These are phyloP conservation scores for Aporophyla lueneburgensis DNA, from an alignment of 2,888 invertebrate genomes.

Conservation along the genomic window DNA sequence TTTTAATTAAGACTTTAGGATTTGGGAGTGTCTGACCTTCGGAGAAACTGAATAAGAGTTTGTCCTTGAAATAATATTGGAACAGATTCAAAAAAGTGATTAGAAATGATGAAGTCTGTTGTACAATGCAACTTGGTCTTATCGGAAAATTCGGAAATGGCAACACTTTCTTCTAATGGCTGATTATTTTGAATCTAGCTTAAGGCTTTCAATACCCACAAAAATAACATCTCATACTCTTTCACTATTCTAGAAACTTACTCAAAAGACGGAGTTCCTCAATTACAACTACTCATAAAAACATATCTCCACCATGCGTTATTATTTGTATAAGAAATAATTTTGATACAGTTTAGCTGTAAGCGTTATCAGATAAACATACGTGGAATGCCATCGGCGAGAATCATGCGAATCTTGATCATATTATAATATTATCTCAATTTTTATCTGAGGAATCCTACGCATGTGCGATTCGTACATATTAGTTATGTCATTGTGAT, in stretches of 20 bases:
- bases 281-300: conserved; percentile 38
- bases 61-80: conserved; percentile 42
- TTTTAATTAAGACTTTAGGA: conserved; percentile 64
- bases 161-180: not conserved
- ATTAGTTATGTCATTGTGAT: conserved; percentile 49
- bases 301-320: conserved; percentile 69
- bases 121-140: conserved; percentile 1
- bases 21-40: conserved; percentile 49
- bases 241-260: conserved; percentile 16
- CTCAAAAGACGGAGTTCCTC: conserved; percentile 1
- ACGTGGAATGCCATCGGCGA: conserved; percentile 71
- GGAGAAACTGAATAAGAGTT: conserved; percentile 17
- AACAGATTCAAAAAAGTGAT: conserved; percentile 33
- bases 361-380: conserved; percentile 76
- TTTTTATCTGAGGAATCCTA: conserved; percentile 70
- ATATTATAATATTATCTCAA: conserved; percentile 68
- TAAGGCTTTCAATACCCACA: not conserved
- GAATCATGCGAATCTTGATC: conserved; percentile 67
- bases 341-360: conserved; percentile 78
- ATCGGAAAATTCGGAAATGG: not conserved
- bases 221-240: not conserved
- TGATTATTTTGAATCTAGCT: not conserved
- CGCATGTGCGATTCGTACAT: conserved; percentile 55
- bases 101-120: not conserved
- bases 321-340: conserved; percentile 81